Percentiles rank a stretch among this genome's conserved stretches.
Evolutionary conservation across 1,140 invertebrate genomes (phyloP).

Genomic region (Solen grandis): DNA sequence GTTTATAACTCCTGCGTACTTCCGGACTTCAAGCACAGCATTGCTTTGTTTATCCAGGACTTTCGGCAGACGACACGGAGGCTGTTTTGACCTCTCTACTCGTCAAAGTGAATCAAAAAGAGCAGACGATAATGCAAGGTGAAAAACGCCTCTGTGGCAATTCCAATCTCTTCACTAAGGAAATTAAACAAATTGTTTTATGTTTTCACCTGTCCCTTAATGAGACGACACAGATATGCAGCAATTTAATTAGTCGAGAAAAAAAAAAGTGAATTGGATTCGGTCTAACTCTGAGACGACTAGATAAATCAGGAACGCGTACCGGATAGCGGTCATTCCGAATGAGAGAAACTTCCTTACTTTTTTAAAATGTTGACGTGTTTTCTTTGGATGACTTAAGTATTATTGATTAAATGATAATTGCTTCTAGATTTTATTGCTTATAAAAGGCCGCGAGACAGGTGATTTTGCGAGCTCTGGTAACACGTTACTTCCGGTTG

Average conservation of each 20-base stretch:
- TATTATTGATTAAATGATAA: background rate
- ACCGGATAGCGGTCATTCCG: background rate
- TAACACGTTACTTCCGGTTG: constrained; percentile 49
- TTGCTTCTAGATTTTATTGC: background rate
- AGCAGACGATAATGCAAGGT: no score
- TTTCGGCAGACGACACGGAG: background rate
- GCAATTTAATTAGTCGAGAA: constrained; percentile 18
- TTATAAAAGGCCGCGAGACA: constrained; percentile 27
- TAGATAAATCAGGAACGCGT: constrained; percentile 25
- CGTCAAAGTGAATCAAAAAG: no score
- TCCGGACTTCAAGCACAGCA: background rate
- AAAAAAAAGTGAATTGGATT: background rate
- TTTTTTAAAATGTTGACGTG: no score
- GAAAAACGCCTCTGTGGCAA: no score
- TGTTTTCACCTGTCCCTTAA: constrained; percentile 49
- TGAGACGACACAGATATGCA: constrained; percentile 8
- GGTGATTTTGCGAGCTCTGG: constrained; percentile 24
- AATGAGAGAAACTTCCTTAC: no score
- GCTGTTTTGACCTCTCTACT: no score
- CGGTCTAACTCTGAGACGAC: background rate
- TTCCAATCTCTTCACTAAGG: background rate
- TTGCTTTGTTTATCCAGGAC: background rate
- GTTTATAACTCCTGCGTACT: background rate
- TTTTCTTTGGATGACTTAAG: no score
- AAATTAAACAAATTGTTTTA: constrained; percentile 40